Evolutionary conservation across 2,113 vertebrate species (phyloP).

Genomic region (Siniperca chuatsi): DNA sequence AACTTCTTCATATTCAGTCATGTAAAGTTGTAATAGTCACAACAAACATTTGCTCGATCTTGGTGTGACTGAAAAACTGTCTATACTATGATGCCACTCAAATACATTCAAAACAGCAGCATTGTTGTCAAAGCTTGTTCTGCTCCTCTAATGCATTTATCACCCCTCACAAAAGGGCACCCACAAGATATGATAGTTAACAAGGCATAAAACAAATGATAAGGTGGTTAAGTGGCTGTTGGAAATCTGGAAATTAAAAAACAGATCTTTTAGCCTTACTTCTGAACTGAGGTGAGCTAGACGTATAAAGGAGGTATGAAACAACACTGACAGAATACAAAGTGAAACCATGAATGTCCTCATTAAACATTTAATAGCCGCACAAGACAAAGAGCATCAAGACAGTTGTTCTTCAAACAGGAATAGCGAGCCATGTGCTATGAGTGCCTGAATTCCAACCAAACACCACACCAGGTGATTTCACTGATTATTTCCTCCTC

Average conservation of each 20-base stretch:
- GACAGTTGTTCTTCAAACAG: slow-evolving; percentile 49
- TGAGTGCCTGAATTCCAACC: slow-evolving; percentile 1
- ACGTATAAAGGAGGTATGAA: not conserved
- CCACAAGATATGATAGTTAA: not conserved
- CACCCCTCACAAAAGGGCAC: not conserved
- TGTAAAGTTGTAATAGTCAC: not conserved
- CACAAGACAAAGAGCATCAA: slow-evolving; percentile 50
- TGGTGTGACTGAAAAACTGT: not conserved
- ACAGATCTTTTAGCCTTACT: not conserved
- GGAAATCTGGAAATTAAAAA: not conserved
- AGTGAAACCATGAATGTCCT: slow-evolving; percentile 15
- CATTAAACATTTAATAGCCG: slow-evolving; percentile 69
- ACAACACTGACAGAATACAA: slow-evolving; percentile 20
- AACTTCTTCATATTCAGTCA: not conserved
- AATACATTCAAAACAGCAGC: not conserved
- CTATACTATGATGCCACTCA: too few species aligned
- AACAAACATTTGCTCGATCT: not conserved
- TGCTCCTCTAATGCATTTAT: not conserved
- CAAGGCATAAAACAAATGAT: too few species aligned
- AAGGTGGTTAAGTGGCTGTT: too few species aligned
- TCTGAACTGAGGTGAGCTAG: not conserved
- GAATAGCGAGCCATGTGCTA: slow-evolving; percentile 14
- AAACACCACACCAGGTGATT: slow-evolving; percentile 20
- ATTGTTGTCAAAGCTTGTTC: too few species aligned
- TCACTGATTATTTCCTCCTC: slow-evolving; percentile 21